Percentiles rank a stretch among this genome's conserved stretches.
Evolutionary conservation across 2,113 vertebrate species (phyloP).

Genomic region (Brachirus orientalis): DNA sequence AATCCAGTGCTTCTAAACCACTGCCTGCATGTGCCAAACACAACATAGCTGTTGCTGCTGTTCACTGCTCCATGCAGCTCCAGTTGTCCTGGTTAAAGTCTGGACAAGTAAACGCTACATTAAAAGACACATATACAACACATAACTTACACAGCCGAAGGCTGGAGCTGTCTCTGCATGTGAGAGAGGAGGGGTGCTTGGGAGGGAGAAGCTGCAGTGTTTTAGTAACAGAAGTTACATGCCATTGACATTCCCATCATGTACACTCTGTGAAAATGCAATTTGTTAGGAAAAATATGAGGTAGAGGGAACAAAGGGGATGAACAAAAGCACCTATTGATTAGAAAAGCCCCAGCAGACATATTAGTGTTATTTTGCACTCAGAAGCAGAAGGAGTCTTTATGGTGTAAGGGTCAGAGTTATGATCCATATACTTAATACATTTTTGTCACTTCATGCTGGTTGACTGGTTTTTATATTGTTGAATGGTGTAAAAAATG

Average conservation of each 20-base stretch:
- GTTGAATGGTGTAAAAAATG: background rate
- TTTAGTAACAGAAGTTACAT: constrained; percentile 2
- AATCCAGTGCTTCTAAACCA: too few relatives aligned
- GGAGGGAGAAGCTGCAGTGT: too few relatives aligned
- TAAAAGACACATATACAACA: too few relatives aligned
- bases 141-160: too few relatives aligned
- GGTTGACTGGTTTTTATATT: background rate
- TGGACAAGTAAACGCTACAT: too few relatives aligned
- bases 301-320: background rate
- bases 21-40: too few relatives aligned
- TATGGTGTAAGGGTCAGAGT: background rate
- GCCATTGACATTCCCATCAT: background rate
- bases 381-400: background rate
- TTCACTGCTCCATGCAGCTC: too few relatives aligned
- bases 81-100: too few relatives aligned
- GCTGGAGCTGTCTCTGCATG: too few relatives aligned
- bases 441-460: constrained; percentile 7
- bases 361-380: constrained; percentile 3
- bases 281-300: background rate
- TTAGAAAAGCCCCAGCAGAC: background rate
- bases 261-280: background rate
- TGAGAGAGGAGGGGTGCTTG: too few relatives aligned
- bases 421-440: constrained; percentile 13
- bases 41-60: too few relatives aligned
- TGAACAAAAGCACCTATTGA: constrained; percentile 18